Conservation (phyloP, 1,140 invertebrate genomes). For the Heliconius hermathena region DNA sequence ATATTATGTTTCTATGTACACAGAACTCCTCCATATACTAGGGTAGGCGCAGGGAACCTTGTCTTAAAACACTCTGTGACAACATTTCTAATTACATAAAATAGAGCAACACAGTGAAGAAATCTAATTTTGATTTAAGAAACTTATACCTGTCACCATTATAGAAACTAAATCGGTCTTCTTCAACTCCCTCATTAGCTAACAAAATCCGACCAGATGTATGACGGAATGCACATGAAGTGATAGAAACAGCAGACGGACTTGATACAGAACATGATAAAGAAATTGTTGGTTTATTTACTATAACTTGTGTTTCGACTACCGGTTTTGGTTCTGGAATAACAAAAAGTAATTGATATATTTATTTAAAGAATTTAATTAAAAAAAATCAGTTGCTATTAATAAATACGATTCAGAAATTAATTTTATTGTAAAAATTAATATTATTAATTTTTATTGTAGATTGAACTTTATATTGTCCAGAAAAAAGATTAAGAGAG, state of each 20-base stretch:
- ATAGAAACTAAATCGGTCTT: conserved; percentile 57
- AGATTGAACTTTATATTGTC: too few relatives aligned
- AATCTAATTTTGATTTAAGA: not conserved
- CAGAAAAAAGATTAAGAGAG: too few relatives aligned
- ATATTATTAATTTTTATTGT: too few relatives aligned
- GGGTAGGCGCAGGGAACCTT: too few relatives aligned
- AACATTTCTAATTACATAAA: not conserved
- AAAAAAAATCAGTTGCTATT: too few relatives aligned
- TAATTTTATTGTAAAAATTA: too few relatives aligned
- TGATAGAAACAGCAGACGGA: conserved; percentile 27
- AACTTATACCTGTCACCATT: conserved; percentile 46
- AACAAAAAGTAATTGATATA: not conserved
- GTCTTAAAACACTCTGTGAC: too few relatives aligned
- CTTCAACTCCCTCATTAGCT: conserved; percentile 55
- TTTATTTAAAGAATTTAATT: not conserved
- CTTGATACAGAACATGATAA: conserved; percentile 52
- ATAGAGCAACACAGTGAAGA: not conserved
- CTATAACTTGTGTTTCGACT: conserved; percentile 44
- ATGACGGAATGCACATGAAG: conserved; percentile 61
- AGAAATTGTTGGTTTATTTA: conserved; percentile 44
- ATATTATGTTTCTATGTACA: too few relatives aligned
- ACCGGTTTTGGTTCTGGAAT: conserved; percentile 49
- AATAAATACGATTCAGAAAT: too few relatives aligned
- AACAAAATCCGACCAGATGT: conserved; percentile 53
- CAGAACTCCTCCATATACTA: too few relatives aligned